These are phyloP conservation scores for Acronicta aceris DNA, from an alignment of 2,888 invertebrate species.

Conservation along the genomic window DNA sequence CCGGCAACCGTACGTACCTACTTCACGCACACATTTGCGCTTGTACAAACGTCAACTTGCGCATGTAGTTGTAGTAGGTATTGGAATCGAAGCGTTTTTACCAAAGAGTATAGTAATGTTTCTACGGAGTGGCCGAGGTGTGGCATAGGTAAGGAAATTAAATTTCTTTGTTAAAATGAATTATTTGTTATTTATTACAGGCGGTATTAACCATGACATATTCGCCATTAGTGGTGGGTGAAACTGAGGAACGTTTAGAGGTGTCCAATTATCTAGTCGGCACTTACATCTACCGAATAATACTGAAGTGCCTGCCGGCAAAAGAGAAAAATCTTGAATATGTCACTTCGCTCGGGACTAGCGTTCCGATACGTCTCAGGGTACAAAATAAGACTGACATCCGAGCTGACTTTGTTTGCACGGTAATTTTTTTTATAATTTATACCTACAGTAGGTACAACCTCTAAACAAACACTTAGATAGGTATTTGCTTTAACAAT, in stretches of 20 bases:
- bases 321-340: slow-evolving; percentile 77
- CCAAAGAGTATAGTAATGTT: too few species aligned
- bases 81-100: too few species aligned
- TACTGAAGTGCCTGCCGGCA: slow-evolving; percentile 78
- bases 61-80: too few species aligned
- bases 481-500: too few species aligned
- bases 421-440: slow-evolving; percentile 59
- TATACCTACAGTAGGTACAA: too few species aligned
- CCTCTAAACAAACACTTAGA: too few species aligned
- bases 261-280: slow-evolving; percentile 76
- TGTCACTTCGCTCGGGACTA: slow-evolving; percentile 71
- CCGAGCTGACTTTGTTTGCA: slow-evolving; percentile 69
- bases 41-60: too few species aligned
- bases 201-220: slow-evolving; percentile 71
- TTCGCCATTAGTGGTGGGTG: slow-evolving; percentile 80
- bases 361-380: slow-evolving; percentile 74
- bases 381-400: slow-evolving; percentile 77
- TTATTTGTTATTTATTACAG: slow-evolving; percentile 62
- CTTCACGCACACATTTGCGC: too few species aligned
- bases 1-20: too few species aligned
- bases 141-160: too few species aligned
- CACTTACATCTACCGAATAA: slow-evolving; percentile 73
- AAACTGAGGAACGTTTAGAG: slow-evolving; percentile 71
- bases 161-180: neutral
- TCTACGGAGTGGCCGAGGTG: too few species aligned